phyloP scores from a whole-genome alignment of 2,888 invertebrate genomes.

The Cephus pygmeus region DNA sequence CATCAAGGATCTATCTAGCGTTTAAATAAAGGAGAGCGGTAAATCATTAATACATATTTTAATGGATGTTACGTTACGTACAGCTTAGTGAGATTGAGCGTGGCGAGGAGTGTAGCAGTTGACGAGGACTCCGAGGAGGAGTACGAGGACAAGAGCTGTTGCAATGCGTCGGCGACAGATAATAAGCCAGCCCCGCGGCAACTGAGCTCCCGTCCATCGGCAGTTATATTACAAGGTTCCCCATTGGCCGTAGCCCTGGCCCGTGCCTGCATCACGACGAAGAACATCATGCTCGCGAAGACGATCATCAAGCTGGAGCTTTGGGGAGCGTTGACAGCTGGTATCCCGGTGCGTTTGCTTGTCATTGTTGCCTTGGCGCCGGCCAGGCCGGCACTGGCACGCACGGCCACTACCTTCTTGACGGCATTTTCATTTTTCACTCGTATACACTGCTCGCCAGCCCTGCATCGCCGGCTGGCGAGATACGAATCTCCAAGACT shows the following conservation, averaged over 20 bases:
- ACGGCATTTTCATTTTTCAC: neutral
- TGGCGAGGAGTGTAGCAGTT: neutral
- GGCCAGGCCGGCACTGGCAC: neutral
- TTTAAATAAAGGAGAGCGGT: neutral
- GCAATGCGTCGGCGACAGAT: conserved; percentile 36
- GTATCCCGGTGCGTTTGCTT: neutral
- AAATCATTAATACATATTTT: neutral
- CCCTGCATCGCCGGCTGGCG: neutral
- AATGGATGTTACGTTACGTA: conserved; percentile 34
- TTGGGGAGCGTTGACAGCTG: neutral
- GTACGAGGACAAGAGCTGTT: neutral
- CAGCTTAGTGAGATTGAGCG: conserved; percentile 53
- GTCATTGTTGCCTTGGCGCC: neutral
- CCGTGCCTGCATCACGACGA: neutral
- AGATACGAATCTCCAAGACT: neutral
- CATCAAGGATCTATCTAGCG: neutral
- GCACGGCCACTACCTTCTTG: neutral
- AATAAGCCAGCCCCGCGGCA: conserved; percentile 52
- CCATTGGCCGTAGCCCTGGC: neutral
- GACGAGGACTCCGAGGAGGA: neutral
- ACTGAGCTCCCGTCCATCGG: conserved; percentile 48
- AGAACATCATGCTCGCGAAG: neutral
- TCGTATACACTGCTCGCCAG: neutral
- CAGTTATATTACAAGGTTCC: conserved; percentile 47
- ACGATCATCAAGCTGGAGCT: neutral